Base-by-base conservation (phyloP, 2,888 invertebrate species). In the Meandrusa payeni region DNA sequence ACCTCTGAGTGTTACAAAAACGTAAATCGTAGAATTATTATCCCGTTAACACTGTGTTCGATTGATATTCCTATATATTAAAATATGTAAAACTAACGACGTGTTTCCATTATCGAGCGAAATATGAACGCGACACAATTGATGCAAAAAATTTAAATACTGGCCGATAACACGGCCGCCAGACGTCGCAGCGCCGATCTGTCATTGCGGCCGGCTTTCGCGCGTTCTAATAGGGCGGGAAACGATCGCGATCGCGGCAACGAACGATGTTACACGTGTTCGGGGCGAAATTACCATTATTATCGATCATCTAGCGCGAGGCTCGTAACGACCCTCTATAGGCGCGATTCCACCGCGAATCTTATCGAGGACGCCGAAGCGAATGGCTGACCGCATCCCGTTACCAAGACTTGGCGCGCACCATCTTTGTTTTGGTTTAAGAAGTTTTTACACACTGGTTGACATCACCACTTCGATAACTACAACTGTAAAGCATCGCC, bases 251-350 rank as follows among this genome's bases (percentile, higher is more conserved):
- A 80, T 81, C 77, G 69, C 69, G 61, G 67, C 76, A 64, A 57
- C 66, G 68, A 66, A 62, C 78, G 80, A 82, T 76, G 75, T 68
- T 75, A 86, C 86, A 86, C 83, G 85, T 85, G 86, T 82, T 77
- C 64, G 61, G 55, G 45, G 66, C 69, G 57, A 82, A 86, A 87
- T 86, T 86, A 86, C 87, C 87, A 87, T 87, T 85, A 86, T 87
- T 87, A 87, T 86, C 86, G 86, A 85, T 83, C 82, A 83, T 86
- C 87, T 76, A 67, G 76, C 77, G 70, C 76, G 69, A 61, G 68
- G 67, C 76, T 74, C 65, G 80, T 85, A 82, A 85, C 86, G 83
- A 85, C 77, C 74, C 73, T 69, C 70, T 75, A 82, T 77, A 78
- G 80, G 75, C 80, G 72, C 69, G 67, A 70, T 67, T 54, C 53